Evolutionary conservation across 2,797 vertebrate genomes (phyloP).

Genomic region (Gadopsis bispinosus): DNA sequence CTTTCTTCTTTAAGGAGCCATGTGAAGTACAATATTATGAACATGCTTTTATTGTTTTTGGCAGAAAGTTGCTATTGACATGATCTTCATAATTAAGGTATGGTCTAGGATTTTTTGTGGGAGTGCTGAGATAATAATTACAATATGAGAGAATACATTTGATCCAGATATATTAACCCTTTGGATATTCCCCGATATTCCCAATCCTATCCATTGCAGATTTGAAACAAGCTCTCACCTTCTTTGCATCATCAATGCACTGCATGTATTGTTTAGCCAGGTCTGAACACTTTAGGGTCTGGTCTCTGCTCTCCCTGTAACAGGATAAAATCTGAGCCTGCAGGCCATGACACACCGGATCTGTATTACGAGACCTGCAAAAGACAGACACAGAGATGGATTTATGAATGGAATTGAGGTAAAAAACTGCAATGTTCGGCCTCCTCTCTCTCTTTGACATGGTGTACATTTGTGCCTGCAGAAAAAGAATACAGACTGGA

Average conservation of each 20-base stretch:
- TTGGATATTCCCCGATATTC: not conserved
- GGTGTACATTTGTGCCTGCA: not conserved
- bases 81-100: not conserved
- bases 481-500: not conserved
- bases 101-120: not conserved
- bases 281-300: slow-evolving; percentile 91
- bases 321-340: slow-evolving; percentile 92
- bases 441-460: not conserved
- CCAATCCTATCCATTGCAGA: not conserved
- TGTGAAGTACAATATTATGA: slow-evolving; percentile 14
- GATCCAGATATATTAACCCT: not conserved
- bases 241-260: slow-evolving; percentile 90
- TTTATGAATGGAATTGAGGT: not conserved
- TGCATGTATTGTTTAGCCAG: slow-evolving; percentile 92
- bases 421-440: not conserved
- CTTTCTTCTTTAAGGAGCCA: slow-evolving; percentile 17
- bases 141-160: not conserved
- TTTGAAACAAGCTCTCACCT: slow-evolving; percentile 82
- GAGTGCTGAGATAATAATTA: not conserved
- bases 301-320: slow-evolving; percentile 87
- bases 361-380: slow-evolving; percentile 85
- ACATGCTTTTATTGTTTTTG: not conserved
- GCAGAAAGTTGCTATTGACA: not conserved
- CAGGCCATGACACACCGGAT: slow-evolving; percentile 88
- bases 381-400: slow-evolving; percentile 10